Base-by-base conservation (phyloP, 2,113 vertebrate genomes). In the Colistium nudipinnis region DNA sequence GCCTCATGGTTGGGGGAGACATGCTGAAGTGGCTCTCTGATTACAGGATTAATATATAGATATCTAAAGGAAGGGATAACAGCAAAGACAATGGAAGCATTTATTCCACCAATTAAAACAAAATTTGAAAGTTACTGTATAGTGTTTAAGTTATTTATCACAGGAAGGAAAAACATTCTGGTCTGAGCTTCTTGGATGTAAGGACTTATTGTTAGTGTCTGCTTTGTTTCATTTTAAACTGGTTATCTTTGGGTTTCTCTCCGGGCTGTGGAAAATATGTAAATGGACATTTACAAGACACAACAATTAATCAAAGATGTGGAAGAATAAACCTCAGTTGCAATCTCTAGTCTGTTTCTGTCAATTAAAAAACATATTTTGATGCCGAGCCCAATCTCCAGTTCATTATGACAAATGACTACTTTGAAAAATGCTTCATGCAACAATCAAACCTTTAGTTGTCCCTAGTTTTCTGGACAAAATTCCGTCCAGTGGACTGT, bases 1-100 rank as follows among this genome's bases (percentile, higher is more conserved):
- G 84, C 83, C 81, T 88, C 81, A 83, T 76, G 85, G 65, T 57
- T 63, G 57, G 74, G 43, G 66, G 62, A 79, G 78, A 16, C 17
- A 48, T 28, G 61, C 49, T 57, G 43, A 64, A 79, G 69, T 48
- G 67, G 64, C 39, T 80, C 82, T 90, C 87, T 79, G 67, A 83
- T 91, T 87, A 89, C 90, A 77, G 76, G 84, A 84, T 87, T 89
- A 87, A 61, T 83, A 76, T 78, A 76, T 12, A 80, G 63, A 62
- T 49, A 76, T 13, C 33, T 27, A 78, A 70, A 52, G 49, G 72
- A 45, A 59, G 20, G 38, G 56, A 69, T 47, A 68, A 31, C 47
- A 47, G 72, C 73, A 71, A 35, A 17, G 62, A 64, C 19, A 75
- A 71, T 68, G 57, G 33, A 83, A 63, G 59, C 25, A 11, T 61